Percentiles rank a stretch among this genome's conserved stretches.
Conservation (phyloP, 2,113 vertebrate genomes). For the Solenodon paradoxus region DNA sequence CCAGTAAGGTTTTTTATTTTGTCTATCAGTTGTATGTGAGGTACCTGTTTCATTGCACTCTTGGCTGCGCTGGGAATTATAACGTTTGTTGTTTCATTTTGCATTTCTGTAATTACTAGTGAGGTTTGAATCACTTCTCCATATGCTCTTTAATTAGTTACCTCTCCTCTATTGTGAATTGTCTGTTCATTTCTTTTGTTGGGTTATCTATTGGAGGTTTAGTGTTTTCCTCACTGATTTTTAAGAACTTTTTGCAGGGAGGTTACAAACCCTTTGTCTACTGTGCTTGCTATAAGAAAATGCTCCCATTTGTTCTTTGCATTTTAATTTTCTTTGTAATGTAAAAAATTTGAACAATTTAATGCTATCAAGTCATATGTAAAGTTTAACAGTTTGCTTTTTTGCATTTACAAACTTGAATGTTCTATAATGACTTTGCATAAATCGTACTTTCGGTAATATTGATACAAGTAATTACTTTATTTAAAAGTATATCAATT, state of each 20-base stretch:
- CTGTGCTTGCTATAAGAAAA: slow-evolving; percentile 18
- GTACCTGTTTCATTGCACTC: background rate
- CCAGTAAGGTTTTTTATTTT: background rate
- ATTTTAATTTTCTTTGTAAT: slow-evolving; percentile 44
- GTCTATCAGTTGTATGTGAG: background rate
- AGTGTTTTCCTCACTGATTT: slow-evolving; percentile 31
- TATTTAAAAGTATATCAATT: slow-evolving; percentile 34
- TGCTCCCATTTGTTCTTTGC: background rate
- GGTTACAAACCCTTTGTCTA: slow-evolving; percentile 53
- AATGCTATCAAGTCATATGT: background rate
- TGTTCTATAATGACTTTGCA: slow-evolving; percentile 17
- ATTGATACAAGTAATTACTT: slow-evolving; percentile 52
- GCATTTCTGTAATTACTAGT: slow-evolving; percentile 60
- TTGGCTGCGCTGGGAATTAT: slow-evolving; percentile 35
- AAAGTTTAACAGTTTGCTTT: slow-evolving; percentile 23
- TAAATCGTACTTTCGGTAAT: slow-evolving; percentile 33
- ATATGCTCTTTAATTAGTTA: slow-evolving; percentile 62
- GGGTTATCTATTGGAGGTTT: background rate
- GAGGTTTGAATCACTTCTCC: slow-evolving; percentile 54
- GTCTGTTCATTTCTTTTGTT: slow-evolving; percentile 60
- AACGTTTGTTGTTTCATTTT: slow-evolving; percentile 56
- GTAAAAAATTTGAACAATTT: background rate
- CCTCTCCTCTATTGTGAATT: slow-evolving; percentile 51
- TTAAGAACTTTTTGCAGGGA: slow-evolving; percentile 21
- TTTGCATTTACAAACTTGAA: slow-evolving; percentile 44